Conservation (phyloP, 2,888 invertebrate species). For the Hirtodrosophila histrioides region DNA sequence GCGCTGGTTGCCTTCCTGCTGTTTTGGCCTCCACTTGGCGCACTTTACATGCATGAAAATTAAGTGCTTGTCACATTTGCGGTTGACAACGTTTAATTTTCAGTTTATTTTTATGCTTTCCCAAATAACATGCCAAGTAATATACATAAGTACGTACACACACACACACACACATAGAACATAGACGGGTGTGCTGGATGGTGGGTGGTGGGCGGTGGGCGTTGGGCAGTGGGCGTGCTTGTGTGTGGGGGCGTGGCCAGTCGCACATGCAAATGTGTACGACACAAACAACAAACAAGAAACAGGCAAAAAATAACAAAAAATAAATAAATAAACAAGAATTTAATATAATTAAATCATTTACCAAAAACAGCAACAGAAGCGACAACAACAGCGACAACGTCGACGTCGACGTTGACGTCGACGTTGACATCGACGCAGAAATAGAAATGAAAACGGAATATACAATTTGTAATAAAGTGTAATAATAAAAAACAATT, state of each 20-base stretch:
- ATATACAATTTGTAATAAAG: constrained; percentile 68
- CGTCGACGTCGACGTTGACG: too few relatives aligned
- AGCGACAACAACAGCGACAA: constrained; percentile 18
- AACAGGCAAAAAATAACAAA: constrained; percentile 1
- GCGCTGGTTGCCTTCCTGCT: constrained; percentile 39
- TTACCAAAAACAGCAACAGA: constrained; percentile 56
- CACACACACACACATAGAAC: neutral
- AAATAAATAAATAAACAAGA: constrained; percentile 33
- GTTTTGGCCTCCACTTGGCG: constrained; percentile 55
- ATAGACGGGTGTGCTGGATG: neutral
- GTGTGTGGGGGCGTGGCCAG: constrained; percentile 28
- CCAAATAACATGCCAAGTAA: constrained; percentile 61
- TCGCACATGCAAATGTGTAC: constrained; percentile 53
- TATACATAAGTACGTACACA: constrained; percentile 9
- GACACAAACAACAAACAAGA: constrained; percentile 34
- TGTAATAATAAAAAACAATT: constrained; percentile 60
- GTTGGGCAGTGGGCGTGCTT: constrained; percentile 2
- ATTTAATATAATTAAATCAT: constrained; percentile 75
- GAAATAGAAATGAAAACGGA: constrained; percentile 63
- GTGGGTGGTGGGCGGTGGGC: constrained; percentile 3
- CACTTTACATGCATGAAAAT: constrained; percentile 74
- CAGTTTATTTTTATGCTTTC: constrained; percentile 62
- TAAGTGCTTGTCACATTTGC: constrained; percentile 78
- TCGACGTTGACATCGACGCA: constrained; percentile 10
- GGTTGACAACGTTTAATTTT: constrained; percentile 79